phyloP scores from a whole-genome alignment of 2,113 vertebrate species.

The Cyprichromis sp. region DNA sequence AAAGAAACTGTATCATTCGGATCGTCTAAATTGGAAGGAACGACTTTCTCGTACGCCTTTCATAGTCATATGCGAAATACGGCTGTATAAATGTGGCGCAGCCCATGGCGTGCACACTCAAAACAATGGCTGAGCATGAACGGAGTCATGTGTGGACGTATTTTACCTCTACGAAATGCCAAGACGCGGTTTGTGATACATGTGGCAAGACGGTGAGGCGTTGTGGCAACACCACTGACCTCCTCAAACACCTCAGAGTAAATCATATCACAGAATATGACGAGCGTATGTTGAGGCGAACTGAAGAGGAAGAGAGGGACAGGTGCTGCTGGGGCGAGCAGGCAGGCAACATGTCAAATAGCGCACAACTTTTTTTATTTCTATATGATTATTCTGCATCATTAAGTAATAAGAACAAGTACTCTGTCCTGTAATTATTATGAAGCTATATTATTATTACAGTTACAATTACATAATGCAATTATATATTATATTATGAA shows the following conservation, averaged over 20 bases:
- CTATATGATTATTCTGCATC: neutral
- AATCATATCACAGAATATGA: neutral
- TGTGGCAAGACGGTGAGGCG: fast-evolving
- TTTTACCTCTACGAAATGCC: neutral
- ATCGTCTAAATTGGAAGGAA: neutral
- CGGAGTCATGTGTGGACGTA: fast-evolving
- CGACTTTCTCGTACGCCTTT: fast-evolving
- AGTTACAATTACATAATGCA: neutral
- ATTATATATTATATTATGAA: neutral
- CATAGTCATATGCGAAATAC: neutral
- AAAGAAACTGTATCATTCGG: fast-evolving
- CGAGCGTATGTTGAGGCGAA: neutral
- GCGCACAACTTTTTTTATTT: neutral
- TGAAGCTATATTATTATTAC: neutral
- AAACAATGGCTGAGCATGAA: fast-evolving
- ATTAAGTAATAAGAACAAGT: neutral
- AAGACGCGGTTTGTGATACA: neutral
- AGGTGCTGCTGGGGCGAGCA: neutral
- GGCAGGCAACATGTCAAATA: neutral
- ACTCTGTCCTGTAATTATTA: neutral
- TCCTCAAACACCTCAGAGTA: neutral
- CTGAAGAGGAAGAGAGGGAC: neutral
- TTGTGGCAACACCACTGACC: neutral
- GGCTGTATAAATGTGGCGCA: neutral
- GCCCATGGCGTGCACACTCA: neutral